Evolutionary conservation across 2,113 vertebrate species (phyloP).

Genomic region (Chloropsis hardwickii): DNA sequence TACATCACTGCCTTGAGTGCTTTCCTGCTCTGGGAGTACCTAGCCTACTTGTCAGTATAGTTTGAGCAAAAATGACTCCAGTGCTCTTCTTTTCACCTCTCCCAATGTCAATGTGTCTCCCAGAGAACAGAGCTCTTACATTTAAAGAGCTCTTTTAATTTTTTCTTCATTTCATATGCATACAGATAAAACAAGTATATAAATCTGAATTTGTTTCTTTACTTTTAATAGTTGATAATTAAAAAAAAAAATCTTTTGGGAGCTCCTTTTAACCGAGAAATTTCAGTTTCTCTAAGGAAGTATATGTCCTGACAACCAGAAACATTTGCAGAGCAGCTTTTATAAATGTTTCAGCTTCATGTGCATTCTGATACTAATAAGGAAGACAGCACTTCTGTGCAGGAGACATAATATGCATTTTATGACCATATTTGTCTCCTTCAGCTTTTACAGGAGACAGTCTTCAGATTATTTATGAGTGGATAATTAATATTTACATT

Average conservation of each 20-base stretch:
- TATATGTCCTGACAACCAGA: background rate
- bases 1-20: background rate
- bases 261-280: background rate
- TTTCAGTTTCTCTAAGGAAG: background rate
- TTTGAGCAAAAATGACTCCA: background rate
- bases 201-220: background rate
- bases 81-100: background rate
- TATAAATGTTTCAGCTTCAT: background rate
- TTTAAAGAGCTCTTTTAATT: background rate
- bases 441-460: background rate
- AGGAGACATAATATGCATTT: background rate
- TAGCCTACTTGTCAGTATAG: background rate
- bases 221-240: background rate
- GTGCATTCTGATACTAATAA: background rate
- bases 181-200: background rate
- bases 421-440: background rate
- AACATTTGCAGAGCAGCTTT: background rate
- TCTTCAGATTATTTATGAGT: background rate
- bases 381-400: background rate
- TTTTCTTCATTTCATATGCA: background rate
- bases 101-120: background rate
- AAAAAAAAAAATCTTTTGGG: background rate
- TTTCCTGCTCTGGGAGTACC: background rate
- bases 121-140: background rate
- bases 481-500: slow-evolving; percentile 4